phyloP scores from a whole-genome alignment of 2,888 invertebrate species.

The Suillia variegata region DNA sequence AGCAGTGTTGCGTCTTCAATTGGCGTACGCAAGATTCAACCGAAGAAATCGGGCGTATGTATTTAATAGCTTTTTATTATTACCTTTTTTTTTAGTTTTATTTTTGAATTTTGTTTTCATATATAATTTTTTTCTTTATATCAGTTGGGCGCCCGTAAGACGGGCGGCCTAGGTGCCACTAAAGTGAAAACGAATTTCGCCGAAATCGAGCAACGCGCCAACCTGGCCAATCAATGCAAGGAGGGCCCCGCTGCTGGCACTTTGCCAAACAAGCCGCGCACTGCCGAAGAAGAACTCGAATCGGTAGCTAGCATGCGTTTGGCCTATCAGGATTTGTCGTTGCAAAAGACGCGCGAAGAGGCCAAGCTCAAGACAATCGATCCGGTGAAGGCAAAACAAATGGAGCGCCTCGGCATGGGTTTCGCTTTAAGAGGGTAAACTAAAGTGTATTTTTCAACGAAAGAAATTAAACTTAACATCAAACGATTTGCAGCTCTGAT shows the following conservation, averaged over 20 bases:
- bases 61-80: neutral
- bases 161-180: conserved; percentile 88
- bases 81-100: too few species aligned
- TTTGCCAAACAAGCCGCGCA: conserved; percentile 51
- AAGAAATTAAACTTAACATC: too few species aligned
- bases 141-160: conserved; percentile 82
- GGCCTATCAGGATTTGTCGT: conserved; percentile 78
- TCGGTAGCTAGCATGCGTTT: conserved; percentile 70
- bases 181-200: conserved; percentile 94
- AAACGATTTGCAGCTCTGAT: too few species aligned
- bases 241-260: conserved; percentile 46
- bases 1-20: conserved; percentile 75
- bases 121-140: conserved; percentile 15
- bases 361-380: conserved; percentile 75
- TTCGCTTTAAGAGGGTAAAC: conserved; percentile 62
- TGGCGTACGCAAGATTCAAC: conserved; percentile 71
- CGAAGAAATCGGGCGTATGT: conserved; percentile 73
- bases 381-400: conserved; percentile 83
- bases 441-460: too few species aligned
- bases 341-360: conserved; percentile 73
- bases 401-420: conserved; percentile 95
- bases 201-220: conserved; percentile 90
- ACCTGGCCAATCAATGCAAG: conserved; percentile 79
- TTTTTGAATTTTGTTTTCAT: conserved; percentile 8
- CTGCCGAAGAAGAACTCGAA: conserved; percentile 72